Percentiles rank a stretch among this genome's conserved stretches.
These are phyloP conservation scores for Phenganax marumi DNA, from an alignment of 92 coral and sea anemone species.

Conservation along the genomic window DNA sequence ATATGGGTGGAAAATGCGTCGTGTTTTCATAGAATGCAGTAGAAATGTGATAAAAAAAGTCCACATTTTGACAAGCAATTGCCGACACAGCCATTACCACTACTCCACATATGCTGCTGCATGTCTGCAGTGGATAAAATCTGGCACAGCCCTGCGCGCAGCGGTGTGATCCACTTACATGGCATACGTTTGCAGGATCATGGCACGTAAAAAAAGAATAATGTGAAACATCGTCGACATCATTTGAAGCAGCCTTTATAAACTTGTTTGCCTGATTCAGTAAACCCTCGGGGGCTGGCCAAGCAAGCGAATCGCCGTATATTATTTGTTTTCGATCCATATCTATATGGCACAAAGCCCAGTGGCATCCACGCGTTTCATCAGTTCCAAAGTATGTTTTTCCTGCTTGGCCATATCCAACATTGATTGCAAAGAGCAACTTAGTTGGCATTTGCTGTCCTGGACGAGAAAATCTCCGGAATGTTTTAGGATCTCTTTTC, in stretches of 20 bases:
- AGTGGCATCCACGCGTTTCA: conserved; percentile 31
- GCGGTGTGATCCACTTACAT: neutral
- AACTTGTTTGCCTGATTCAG: neutral
- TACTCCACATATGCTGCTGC: conserved; percentile 32
- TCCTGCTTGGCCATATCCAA: conserved; percentile 25
- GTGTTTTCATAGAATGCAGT: neutral
- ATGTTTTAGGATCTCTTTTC: conserved; percentile 14
- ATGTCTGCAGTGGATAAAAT: conserved; percentile 29
- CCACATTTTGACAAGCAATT: conserved; percentile 22
- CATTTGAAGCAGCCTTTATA: conserved; percentile 10
- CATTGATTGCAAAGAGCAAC: conserved; percentile 38
- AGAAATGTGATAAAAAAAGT: conserved; percentile 19
- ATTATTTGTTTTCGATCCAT: neutral
- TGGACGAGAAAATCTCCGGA: neutral
- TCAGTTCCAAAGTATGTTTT: conserved; percentile 43
- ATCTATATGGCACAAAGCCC: conserved; percentile 33
- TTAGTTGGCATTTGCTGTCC: conserved; percentile 15
- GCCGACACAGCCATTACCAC: conserved; percentile 22
- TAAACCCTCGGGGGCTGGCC: conserved; percentile 29
- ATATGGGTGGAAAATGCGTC: conserved; percentile 11
- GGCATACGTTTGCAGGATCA: neutral
- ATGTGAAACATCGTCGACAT: neutral
- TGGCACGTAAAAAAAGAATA: neutral
- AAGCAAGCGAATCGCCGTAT: conserved; percentile 47
- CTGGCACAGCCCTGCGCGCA: neutral